Percentiles rank a stretch among this genome's conserved stretches.
These are phyloP conservation scores for Danio rerio DNA, from an alignment of 2,113 vertebrate genomes.

Conservation along the genomic window GRCz12tu NC_133191.1:55006001-55006500, in stretches of 20 bases:
- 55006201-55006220: neutral
- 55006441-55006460: neutral
- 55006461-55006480: too few relatives aligned
- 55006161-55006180: neutral
- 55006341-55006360: slow-evolving; percentile 39
- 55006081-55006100: neutral
- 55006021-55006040: neutral
- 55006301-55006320: slow-evolving; percentile 27
- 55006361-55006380: slow-evolving; percentile 6
- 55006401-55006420: slow-evolving; percentile 35
- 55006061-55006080: neutral
- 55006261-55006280: slow-evolving; percentile 9
- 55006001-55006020: neutral
- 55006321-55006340: slow-evolving; percentile 36
- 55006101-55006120: neutral
- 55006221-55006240: slow-evolving; percentile 13
- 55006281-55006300: slow-evolving; percentile 36
- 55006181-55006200: slow-evolving; percentile 16
- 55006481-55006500: neutral
- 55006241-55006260: slow-evolving; percentile 47
- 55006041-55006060: neutral
- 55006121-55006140: neutral
- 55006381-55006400: slow-evolving; percentile 29
- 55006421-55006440: neutral
- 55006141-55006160: neutral